phyloP scores from a whole-genome alignment of 1,140 invertebrate species.

The Apis dorsata region DNA sequence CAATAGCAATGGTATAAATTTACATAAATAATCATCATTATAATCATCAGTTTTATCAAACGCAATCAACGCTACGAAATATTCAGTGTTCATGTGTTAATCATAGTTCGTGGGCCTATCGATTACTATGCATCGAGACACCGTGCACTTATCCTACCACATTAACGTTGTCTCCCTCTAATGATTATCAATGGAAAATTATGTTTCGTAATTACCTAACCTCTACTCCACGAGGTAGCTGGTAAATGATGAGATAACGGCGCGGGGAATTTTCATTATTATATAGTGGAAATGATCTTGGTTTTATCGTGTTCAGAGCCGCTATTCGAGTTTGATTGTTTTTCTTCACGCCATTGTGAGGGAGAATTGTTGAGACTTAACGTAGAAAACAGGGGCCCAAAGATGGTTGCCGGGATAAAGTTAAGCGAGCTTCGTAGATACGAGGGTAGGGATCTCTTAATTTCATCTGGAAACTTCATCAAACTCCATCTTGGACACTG shows the following conservation, averaged over 20 bases:
- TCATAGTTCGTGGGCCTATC: background rate
- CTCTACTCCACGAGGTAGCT: background rate
- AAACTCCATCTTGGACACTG: background rate
- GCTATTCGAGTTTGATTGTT: background rate
- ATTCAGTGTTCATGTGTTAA: background rate
- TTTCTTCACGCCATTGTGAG: background rate
- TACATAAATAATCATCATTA: too few species aligned
- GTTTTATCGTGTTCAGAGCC: background rate
- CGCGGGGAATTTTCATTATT: background rate
- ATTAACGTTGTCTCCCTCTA: background rate
- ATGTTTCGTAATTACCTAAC: background rate
- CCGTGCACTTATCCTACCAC: constrained; percentile 2
- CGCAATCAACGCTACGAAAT: too few species aligned
- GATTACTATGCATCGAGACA: background rate
- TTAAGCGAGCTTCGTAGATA: background rate
- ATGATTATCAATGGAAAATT: constrained; percentile 6
- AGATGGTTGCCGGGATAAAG: background rate
- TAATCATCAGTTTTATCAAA: too few species aligned
- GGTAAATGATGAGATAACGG: background rate
- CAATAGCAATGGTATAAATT: too few species aligned
- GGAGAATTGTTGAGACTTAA: too few species aligned
- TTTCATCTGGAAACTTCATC: background rate
- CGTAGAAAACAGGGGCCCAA: accelerated
- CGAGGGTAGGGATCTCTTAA: background rate
- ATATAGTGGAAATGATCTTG: background rate